Percentiles rank a stretch among this genome's conserved stretches.
Conservation (phyloP, 2,888 invertebrate species). For the Biston stratarius region DNA sequence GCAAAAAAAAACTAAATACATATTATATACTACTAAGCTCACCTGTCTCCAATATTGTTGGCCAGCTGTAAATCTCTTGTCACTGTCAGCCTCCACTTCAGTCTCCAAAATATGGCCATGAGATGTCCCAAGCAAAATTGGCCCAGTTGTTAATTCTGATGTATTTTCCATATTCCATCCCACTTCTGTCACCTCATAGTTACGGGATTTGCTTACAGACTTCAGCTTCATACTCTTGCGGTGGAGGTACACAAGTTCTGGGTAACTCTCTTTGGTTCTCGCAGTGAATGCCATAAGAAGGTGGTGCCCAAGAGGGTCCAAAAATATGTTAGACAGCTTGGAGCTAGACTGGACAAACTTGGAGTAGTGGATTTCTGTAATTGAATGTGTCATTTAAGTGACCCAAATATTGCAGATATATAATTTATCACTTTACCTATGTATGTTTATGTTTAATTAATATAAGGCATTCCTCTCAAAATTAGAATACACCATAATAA, state of each 20-base stretch:
- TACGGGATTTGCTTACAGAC: constrained; percentile 87
- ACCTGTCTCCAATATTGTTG: constrained; percentile 96
- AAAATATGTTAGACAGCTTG: constrained; percentile 89
- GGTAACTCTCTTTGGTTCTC: constrained; percentile 84
- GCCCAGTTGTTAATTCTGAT: constrained; percentile 90
- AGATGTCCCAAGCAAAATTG: constrained; percentile 95
- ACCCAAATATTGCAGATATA: not conserved
- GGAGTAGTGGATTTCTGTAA: constrained; percentile 90
- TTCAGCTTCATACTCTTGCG: constrained; percentile 91
- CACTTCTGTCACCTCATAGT: constrained; percentile 95
- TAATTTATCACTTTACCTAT: not conserved
- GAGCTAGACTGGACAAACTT: constrained; percentile 87
- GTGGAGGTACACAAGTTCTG: constrained; percentile 94
- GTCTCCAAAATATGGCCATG: constrained; percentile 96
- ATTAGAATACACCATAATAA: no score
- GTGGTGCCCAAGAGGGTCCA: constrained; percentile 96
- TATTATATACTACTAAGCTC: constrained; percentile 45
- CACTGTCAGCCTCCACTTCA: constrained; percentile 93
- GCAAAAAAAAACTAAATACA: no score
- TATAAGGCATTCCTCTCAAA: no score
- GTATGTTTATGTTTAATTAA: no score
- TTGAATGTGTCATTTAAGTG: not conserved
- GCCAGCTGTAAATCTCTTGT: constrained; percentile 91
- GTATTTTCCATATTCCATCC: constrained; percentile 94
- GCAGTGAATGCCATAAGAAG: constrained; percentile 91